Conservation (phyloP, 2,113 vertebrate genomes). For the Eublepharis macularius region DNA sequence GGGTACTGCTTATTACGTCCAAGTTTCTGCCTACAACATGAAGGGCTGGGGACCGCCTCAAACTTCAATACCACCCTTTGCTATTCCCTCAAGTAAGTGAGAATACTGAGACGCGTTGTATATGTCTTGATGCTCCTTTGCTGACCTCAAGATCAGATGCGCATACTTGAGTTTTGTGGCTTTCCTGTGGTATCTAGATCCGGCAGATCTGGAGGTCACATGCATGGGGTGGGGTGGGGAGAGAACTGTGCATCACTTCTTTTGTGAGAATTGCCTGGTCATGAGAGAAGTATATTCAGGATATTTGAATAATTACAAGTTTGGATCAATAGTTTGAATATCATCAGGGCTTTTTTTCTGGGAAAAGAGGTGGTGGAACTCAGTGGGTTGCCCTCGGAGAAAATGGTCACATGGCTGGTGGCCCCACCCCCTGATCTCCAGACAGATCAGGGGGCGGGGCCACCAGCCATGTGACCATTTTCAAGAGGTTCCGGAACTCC, state of each 20-base stretch:
- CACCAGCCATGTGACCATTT: no score
- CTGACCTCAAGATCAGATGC: neutral
- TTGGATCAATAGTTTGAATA: neutral
- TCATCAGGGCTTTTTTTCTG: no score
- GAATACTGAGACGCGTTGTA: accelerated
- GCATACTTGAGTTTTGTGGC: neutral
- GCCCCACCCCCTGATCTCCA: neutral
- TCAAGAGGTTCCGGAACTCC: no score
- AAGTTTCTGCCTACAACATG: constrained; percentile 91
- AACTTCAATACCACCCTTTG: constrained; percentile 78
- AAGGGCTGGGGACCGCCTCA: constrained; percentile 88
- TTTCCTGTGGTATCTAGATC: neutral
- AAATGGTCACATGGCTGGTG: no score
- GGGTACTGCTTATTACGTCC: constrained; percentile 84
- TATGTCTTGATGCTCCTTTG: neutral
- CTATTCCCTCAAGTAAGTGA: constrained; percentile 88
- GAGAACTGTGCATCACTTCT: neutral
- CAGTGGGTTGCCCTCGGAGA: no score
- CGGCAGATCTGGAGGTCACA: neutral
- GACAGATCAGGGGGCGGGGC: no score
- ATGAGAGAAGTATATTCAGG: neutral
- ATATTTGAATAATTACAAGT: neutral
- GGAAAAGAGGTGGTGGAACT: no score
- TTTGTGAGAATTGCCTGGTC: neutral
- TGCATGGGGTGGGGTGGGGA: no score